Base-by-base conservation (phyloP, 1,140 invertebrate genomes). In the Drosophila ananassae region DNA sequence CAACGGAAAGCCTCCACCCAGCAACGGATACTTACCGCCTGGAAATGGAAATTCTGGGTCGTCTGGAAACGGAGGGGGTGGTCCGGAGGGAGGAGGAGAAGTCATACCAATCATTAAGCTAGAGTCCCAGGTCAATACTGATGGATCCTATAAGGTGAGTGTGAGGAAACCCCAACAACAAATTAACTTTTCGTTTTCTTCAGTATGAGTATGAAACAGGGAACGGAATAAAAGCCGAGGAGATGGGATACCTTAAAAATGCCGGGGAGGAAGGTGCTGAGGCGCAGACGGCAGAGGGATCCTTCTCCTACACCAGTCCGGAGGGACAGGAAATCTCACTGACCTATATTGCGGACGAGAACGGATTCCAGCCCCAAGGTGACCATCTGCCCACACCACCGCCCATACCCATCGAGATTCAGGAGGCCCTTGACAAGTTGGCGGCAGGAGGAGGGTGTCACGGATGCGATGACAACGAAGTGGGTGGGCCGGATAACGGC, bases 321-420 rank as follows among this genome's bases (percentile, higher is more conserved):
- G 95, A 97, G 76, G 96, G 96, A 0, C 92, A 95, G 34, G 92
- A 94, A 48, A 94, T 96, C 62, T 93, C 93, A 2, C 89, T 97
- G 25, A 94, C 94, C 6, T 97, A 97, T 93, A 94, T 95, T n/a
- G 96, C 96, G 17, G 96, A 97, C 74, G 95, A 97, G 82, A 95
- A 95, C 67, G 96, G 96, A 10, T 97, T 96, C 92, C 94, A 94
- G 62, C 95, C 96, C 1, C 91, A 94, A 56, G 96, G 96, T 22
- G 94, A 94, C 25, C 96, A 96, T 89, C 91, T 97, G 21, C 96
- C 96, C 39, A 96, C 95, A 2, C 95, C 96, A 12, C 96, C 96
- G 2, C 96, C 96, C 37, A 95, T 97, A 34, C 96, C 96, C 50
- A 93, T 94, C 2, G 96, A 96, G 93, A 96, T 97, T 76, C 96